phyloP scores from a whole-genome alignment of 2,113 vertebrate species.

The Caretta caretta region DNA sequence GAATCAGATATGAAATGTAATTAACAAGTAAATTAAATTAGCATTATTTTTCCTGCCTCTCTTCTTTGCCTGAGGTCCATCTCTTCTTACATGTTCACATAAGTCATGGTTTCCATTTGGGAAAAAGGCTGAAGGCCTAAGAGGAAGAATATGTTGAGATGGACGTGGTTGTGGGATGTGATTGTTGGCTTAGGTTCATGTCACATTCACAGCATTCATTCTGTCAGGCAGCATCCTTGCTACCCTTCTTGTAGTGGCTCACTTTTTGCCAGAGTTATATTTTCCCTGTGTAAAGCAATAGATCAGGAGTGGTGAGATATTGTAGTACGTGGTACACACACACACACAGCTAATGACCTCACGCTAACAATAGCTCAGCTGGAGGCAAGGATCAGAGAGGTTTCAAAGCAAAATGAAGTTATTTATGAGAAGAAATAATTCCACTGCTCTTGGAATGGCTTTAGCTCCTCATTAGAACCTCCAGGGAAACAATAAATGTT shows the following conservation, averaged over 20 bases:
- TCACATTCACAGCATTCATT: fast-evolving
- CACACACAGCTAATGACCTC: background rate
- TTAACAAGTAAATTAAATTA: conserved; percentile 76
- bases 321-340: fast-evolving
- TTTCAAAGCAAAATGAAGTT: background rate
- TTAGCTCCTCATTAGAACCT: background rate
- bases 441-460: background rate
- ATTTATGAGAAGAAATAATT: background rate
- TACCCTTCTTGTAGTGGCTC: background rate
- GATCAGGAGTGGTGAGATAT: background rate
- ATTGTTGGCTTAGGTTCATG: background rate
- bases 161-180: background rate
- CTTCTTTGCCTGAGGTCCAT: conserved; percentile 58
- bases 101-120: conserved; percentile 21
- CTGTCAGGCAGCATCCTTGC: background rate
- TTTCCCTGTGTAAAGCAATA: background rate
- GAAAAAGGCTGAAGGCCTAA: background rate
- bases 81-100: conserved; percentile 26
- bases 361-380: background rate
- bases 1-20: conserved; percentile 71
- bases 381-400: background rate
- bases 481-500: background rate
- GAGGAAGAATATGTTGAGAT: conserved; percentile 36
- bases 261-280: background rate
- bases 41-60: conserved; percentile 51